Percentiles rank a stretch among this genome's conserved stretches.
phyloP scores from a whole-genome alignment of 1,140 invertebrate genomes.

The Sycophila sp. region DNA sequence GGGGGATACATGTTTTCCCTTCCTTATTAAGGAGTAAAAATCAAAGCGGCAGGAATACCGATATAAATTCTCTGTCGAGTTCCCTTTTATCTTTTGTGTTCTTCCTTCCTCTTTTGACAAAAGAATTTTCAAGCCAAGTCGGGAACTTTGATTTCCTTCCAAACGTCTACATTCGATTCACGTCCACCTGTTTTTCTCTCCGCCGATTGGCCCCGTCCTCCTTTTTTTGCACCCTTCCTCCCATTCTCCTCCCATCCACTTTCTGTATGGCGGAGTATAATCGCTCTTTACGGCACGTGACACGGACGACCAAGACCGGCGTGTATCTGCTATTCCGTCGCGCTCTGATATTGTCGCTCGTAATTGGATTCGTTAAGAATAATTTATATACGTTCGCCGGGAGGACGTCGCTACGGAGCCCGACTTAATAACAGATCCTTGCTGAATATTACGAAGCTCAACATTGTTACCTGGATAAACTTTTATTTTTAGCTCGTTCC shows the following conservation, averaged over 20 bases:
- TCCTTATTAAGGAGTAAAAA: too few species aligned
- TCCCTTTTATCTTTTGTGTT: too few species aligned
- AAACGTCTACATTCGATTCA: background rate
- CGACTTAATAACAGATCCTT: background rate
- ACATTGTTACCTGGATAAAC: background rate
- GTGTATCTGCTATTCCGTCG: conserved; percentile 25
- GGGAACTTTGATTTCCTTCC: too few species aligned
- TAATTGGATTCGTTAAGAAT: conserved; percentile 54
- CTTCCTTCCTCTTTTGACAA: too few species aligned
- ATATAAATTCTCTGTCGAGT: too few species aligned
- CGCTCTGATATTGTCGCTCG: conserved; percentile 35
- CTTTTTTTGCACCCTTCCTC: background rate
- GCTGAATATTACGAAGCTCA: background rate
- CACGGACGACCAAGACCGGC: conserved; percentile 35
- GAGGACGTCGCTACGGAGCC: background rate
- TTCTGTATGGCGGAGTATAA: conserved; percentile 1
- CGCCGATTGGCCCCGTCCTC: background rate
- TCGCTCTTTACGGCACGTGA: conserved; percentile 27
- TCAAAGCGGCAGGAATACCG: too few species aligned
- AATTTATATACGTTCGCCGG: conserved; percentile 44
- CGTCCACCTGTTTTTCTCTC: background rate
- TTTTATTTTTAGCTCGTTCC: background rate
- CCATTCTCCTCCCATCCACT: background rate
- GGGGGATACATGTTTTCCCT: too few species aligned
- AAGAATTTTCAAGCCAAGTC: too few species aligned